Base-by-base conservation (phyloP, 2,797 vertebrate species). In the Apogon hyalosoma region DNA sequence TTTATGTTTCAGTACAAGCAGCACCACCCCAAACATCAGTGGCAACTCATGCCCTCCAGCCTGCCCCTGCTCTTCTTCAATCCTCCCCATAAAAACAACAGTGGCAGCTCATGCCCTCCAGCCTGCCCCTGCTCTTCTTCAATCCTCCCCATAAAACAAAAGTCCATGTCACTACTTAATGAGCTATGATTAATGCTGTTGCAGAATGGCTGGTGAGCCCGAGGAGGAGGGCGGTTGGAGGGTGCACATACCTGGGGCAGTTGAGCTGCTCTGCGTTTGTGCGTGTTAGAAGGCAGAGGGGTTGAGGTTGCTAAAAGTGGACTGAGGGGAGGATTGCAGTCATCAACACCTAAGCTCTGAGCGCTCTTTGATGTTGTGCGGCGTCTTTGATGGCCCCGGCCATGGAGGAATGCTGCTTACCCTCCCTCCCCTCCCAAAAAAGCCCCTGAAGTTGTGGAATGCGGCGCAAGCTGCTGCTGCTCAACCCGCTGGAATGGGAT, bases 401-500 rank as follows among this genome's bases (percentile, higher is more conserved):
- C 74, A 62, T 67, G 76, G 86, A 86, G 88, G 89, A 88, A 92
- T 92, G 90, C 85, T 67, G 71, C 86, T 68, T 73, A n/a, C 79
- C 73, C 75, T 31, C 74, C 80, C 72, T 73, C 74, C 65, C 82
- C 41, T 39, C 51, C 75, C 78, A 48, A 88, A 64, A 94, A 93
- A 91, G 88, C 87, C 92, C 90, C 90, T 92, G 84, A 77, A 89
- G 90, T 89, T 92, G 88, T 89, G 94, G 94, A 94, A 94, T 94
- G 93, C 43, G 18, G 88, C 43, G 70, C 91, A 90, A 88, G 92
- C 92, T 87, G 77, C 87, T 82, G 84, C 70, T 85, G 85, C 91
- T 88, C 61, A 67, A 87, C 83, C 90, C 51, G 53, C 87, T 87
- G 92, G 91, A 93, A 93, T 90, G 90, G 83, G 91, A 94, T 94